Evolutionary conservation across 2,888 invertebrate species (phyloP), one percentile per base, ranked within the genome.

Genomic region (Meliscaeva auricollis): DNA sequence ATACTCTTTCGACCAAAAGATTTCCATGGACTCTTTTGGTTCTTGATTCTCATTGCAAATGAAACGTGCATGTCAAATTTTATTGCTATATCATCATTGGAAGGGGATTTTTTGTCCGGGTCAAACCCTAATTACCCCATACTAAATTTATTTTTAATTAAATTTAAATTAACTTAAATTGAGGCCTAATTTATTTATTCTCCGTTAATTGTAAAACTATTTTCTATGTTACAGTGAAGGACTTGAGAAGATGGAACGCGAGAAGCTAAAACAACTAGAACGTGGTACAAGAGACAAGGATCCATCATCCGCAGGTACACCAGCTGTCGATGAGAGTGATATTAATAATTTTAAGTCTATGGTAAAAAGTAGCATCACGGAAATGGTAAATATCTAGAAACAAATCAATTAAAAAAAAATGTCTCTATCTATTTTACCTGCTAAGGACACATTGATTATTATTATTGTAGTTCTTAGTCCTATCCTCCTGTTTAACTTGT

Each of bases 191-290:
- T 38, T 38, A 38, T 9, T 6, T 38, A 8, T 13, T 38, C 38
- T 3, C 38, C 2, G 38, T 1, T 2, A 6, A 11, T 35, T 35
- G 35, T 35, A 8, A 2, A 6, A 1, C 3, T 35, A 20, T 48
- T 32, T 8, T 48, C 17, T 20, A 1, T 17, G 20, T 35, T 35
- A 15, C 76, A 92, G 92, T 70, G 94, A 94, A 94, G 98, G 98
- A 38, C 93, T 99, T 88, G 99, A 99, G 90, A 99, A 99, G 93
- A 98, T 99, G 97, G 99, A 99, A 91, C 94, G 97, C 26, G 98
- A 98, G 89, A 98, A 98, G 90, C 95, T 95, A 89, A 96, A 95
- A 89, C 97, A 98, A 87, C 93, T 97, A 88, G 98, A 98, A 90
- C 94, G 95, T 70, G 96, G 96, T 89, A 88, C 89, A 35, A 83